These are phyloP conservation scores for Otolemur crassicaudatus DNA, from an alignment of 2,797 vertebrate genomes.

Conservation along the genomic window DNA sequence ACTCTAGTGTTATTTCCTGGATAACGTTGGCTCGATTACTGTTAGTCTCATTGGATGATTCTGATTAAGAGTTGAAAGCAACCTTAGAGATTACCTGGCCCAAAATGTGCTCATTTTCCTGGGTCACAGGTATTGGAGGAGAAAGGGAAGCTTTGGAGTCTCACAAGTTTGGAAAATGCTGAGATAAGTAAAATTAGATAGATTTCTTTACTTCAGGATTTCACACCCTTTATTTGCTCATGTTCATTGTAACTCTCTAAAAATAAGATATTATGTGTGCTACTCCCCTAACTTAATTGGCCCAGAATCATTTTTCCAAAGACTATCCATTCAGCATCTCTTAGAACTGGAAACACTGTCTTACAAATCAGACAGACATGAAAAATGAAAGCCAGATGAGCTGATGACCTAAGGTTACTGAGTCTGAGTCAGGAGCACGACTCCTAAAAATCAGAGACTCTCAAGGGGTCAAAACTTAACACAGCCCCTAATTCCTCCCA, in stretches of 20 bases:
- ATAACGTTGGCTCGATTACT: constrained; percentile 1
- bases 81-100: neutral
- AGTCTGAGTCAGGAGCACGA: neutral
- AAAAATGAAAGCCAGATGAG: neutral
- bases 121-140: neutral
- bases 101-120: neutral
- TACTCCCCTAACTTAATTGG: neutral
- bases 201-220: constrained; percentile 4
- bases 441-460: constrained; percentile 4
- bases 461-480: neutral
- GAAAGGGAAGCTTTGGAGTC: constrained; percentile 26
- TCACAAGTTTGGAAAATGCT: constrained; percentile 36
- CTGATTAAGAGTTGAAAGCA: neutral
- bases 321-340: neutral
- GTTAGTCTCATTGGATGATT: constrained; percentile 3
- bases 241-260: neutral
- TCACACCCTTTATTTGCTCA: constrained; percentile 45
- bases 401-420: neutral
- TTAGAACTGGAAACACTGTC: neutral
- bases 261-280: neutral
- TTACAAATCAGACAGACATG: neutral
- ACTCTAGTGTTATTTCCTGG: constrained; percentile 42
- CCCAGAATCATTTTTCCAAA: neutral
- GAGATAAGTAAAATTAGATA: constrained; percentile 23
- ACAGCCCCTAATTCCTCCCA: neutral